Conservation (phyloP, 2,797 vertebrate species). For the Champsocephalus gunnari region DNA sequence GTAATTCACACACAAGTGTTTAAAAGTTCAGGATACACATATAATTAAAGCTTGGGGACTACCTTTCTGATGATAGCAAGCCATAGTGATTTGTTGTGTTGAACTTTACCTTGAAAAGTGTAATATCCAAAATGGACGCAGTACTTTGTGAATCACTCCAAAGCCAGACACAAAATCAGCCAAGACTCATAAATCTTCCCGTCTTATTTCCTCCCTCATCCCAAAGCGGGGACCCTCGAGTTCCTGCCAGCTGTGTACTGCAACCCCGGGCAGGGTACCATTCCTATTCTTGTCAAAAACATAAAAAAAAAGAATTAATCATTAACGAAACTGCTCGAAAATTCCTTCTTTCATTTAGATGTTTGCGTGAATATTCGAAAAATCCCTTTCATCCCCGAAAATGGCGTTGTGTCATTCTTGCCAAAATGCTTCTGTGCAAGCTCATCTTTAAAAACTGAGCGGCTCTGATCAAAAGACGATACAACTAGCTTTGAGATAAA, state of each 20-base stretch:
- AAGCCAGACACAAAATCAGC: conserved; percentile 34
- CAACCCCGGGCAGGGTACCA: conserved; percentile 4
- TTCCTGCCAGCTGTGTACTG: conserved; percentile 31
- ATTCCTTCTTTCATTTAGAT: conserved; percentile 53
- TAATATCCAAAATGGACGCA: neutral
- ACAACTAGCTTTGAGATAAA: conserved; percentile 69
- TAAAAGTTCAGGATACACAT: neutral
- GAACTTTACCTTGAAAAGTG: neutral
- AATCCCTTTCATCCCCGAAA: conserved; percentile 63
- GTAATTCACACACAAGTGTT: neutral
- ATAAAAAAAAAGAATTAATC: conserved; percentile 56
- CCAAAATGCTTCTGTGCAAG: conserved; percentile 23
- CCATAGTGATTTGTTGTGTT: neutral
- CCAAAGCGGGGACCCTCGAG: neutral
- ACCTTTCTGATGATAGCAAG: neutral
- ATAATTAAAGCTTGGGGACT: too few species aligned
- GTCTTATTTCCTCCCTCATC: conserved; percentile 23
- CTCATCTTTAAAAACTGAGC: conserved; percentile 51
- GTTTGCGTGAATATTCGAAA: conserved; percentile 63
- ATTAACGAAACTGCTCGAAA: conserved; percentile 57
- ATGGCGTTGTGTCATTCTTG: conserved; percentile 50
- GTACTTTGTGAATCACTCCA: conserved; percentile 30
- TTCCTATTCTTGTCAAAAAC: conserved; percentile 46
- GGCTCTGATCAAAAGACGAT: conserved; percentile 64
- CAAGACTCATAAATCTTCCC: conserved; percentile 1